Percentiles rank a stretch among this genome's conserved stretches.
phyloP scores from a whole-genome alignment of 2,888 invertebrate species.

The Chymomyza caudatula region DNA sequence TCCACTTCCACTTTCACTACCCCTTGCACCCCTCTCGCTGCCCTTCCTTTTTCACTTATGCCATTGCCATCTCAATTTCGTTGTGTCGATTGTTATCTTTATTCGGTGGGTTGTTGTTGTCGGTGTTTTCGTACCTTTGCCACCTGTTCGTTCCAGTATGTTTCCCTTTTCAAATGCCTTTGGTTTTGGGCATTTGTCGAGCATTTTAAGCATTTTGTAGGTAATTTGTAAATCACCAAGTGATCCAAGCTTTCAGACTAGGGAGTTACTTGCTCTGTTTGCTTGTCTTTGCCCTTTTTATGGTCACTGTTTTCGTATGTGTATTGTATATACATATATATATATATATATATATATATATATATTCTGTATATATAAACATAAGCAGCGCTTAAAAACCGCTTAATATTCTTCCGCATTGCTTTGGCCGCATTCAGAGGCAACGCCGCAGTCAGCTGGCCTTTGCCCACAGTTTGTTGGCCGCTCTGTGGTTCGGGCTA shows the following conservation, averaged over 20 bases:
- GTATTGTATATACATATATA: not conserved
- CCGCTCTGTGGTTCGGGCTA: constrained; percentile 38
- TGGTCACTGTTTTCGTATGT: not conserved
- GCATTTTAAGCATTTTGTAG: constrained; percentile 35
- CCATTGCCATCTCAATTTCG: not conserved
- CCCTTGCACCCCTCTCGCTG: not conserved
- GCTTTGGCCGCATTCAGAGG: constrained; percentile 68
- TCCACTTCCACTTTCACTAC: not conserved
- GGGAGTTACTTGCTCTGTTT: not conserved
- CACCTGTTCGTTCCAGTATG: not conserved
- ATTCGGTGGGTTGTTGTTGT: constrained; percentile 3
- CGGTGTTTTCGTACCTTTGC: constrained; percentile 34
- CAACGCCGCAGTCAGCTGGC: constrained; percentile 31
- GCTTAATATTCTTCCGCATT: constrained; percentile 70
- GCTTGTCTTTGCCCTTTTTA: constrained; percentile 1
- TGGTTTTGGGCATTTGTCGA: constrained; percentile 4
- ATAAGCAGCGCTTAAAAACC: constrained; percentile 64
- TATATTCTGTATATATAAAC: constrained; percentile 22
- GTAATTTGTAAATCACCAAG: constrained; percentile 51
- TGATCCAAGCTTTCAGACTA: constrained; percentile 26
- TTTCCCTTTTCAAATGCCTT: not conserved
- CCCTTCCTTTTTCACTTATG: not conserved
- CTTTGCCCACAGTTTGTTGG: not conserved
- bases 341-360: constrained; percentile 3
- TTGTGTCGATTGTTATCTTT: constrained; percentile 24